These are phyloP conservation scores for Drosophila bifasciata DNA, from an alignment of 1,140 invertebrate genomes.

Conservation along the genomic window DNA sequence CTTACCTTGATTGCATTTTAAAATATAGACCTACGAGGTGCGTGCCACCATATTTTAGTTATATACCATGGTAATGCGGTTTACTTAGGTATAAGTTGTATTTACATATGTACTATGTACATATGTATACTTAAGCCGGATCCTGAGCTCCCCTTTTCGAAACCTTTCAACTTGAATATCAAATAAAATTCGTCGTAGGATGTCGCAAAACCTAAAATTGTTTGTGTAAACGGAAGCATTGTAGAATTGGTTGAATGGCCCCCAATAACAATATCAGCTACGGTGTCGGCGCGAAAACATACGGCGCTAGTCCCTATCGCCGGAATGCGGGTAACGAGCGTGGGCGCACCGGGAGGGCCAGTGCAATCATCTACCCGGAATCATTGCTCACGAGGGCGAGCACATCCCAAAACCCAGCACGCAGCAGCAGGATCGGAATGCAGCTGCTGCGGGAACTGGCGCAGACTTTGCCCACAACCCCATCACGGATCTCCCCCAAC, in stretches of 20 bases:
- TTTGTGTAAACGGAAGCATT: constrained; percentile 53
- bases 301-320: constrained; percentile 12
- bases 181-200: constrained; percentile 43
- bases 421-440: constrained; percentile 4
- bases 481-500: no score
- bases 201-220: constrained; percentile 48
- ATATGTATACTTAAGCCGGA: no score
- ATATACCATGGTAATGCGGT: no score
- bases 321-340: background rate
- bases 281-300: background rate
- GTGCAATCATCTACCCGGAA: background rate
- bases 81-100: no score
- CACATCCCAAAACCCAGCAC: background rate
- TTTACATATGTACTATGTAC: no score
- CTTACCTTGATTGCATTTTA: no score
- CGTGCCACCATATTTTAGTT: no score
- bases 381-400: background rate
- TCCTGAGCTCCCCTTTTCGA: background rate
- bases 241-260: constrained; percentile 51
- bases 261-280: constrained; percentile 37
- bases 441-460: constrained; percentile 19
- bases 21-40: no score
- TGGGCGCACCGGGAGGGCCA: background rate
- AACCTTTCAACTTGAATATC: constrained; percentile 26
- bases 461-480: constrained; percentile 7